Base-by-base conservation (phyloP, 92 coral and sea anemone genomes). In the Pocillopora meandrina region DNA sequence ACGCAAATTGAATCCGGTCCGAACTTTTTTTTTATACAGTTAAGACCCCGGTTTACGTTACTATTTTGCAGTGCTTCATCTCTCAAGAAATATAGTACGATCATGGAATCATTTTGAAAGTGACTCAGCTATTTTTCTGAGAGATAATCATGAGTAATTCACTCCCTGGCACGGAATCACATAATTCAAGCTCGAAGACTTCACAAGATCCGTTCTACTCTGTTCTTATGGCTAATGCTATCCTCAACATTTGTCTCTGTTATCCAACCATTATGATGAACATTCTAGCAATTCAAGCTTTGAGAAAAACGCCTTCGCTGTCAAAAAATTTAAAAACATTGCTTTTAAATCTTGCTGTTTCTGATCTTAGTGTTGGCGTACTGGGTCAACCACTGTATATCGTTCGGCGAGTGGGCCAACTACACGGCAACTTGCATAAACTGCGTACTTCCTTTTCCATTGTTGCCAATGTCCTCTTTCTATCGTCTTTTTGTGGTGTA, bases 291-390 rank as follows among this genome's bases (percentile, higher is more conserved):
- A 68, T 68, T 47, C 20, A 68, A 36, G 52, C 55, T 15, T 18
- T 68, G 55, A 5, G 72, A 33, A 68, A 15, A 68, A 68, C 72
- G 1, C 12, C 72, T 68, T 34, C 55, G 17, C 72, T 68, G 17
- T 65, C 70, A 23, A 65, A 65, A 13, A 26, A 31, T 65, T 65
- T 65, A 34, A 68, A 68, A 34, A 68, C 6, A 26, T 68, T 68
- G 16, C 52, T 68, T 2, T 47, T 68, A 68, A 68, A 18, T 18
- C n/a, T 68, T 11, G 72, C 72, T 34, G 72, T 68, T 35, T 68
- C 72, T 68, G 72, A 68, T 68, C 72, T 68, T 31, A 47, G 72
- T 34, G 72, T 68, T 68, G 72, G 72, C 6, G 6, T 68, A 13
- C 72, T 68, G 7, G 52, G 72, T 33, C 49, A 68, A 34, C 72